These are phyloP conservation scores for Drosophila yakuba DNA, from an alignment of 1,140 invertebrate genomes.

Conservation along the genomic window DNA sequence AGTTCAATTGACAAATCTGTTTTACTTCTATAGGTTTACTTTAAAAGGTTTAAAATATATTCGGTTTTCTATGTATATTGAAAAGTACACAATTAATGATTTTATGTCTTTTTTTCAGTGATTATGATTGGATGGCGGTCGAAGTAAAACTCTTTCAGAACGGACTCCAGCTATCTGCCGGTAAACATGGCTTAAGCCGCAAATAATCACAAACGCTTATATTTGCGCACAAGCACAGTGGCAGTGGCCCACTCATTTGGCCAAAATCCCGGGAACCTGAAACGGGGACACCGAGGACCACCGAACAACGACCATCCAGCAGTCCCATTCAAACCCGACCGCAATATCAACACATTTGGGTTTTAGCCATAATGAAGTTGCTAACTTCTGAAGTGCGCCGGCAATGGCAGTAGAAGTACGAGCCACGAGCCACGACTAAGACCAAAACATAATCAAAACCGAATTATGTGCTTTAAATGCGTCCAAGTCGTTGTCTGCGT, in stretches of 20 bases:
- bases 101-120: neutral
- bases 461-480: conserved; percentile 83
- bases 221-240: conserved; percentile 65
- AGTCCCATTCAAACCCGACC: conserved; percentile 48
- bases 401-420: conserved; percentile 38
- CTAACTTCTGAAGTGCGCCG: conserved; percentile 69
- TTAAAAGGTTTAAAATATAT: too few species aligned
- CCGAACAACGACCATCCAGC: conserved; percentile 9
- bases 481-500: conserved; percentile 47
- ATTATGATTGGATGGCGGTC: neutral
- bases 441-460: conserved; percentile 83
- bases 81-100: neutral
- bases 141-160: conserved; percentile 44
- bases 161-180: conserved; percentile 36
- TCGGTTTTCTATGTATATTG: too few species aligned
- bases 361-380: conserved; percentile 83
- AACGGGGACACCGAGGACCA: neutral
- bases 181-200: conserved; percentile 64
- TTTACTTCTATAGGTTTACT: too few species aligned
- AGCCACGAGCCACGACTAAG: conserved; percentile 46
- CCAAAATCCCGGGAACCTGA: conserved; percentile 11
- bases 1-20: too few species aligned
- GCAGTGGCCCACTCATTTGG: conserved; percentile 71
- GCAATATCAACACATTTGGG: conserved; percentile 82
- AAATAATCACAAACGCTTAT: conserved; percentile 72